Base-by-base conservation (phyloP, 2,113 vertebrate species). In the Anas platyrhynchos region DNA sequence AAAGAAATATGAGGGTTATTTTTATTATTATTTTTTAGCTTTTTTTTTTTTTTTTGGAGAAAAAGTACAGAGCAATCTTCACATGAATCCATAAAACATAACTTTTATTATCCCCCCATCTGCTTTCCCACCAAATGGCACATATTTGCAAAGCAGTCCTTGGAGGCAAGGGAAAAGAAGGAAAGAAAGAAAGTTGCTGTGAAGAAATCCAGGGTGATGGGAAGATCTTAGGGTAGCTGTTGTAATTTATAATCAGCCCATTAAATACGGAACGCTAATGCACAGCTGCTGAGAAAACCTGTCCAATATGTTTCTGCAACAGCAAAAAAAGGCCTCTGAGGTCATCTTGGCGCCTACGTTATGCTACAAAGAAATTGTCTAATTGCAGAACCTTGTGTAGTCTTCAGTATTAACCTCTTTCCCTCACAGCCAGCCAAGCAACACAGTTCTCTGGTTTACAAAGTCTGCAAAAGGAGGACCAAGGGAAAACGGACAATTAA, bases 251-350 rank as follows among this genome's bases (percentile, higher is more conserved):
- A 77, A 97, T 95, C 96, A 93, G 63, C 62, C 79, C 74, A 71
- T 96, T 94, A 95, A 93, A 89, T 92, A 96, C 0, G 3, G 68
- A 96, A 58, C 89, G 50, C 83, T 95, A 88, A 91, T 92, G 90
- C 89, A 96, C 90, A 94, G 91, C 95, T 97, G 96, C 84, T 94
- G 58, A 96, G 87, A 83, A 96, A 94, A 68, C 83, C 89, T 92
- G 79, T 94, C 80, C 93, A 96, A 91, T 75, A 61, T 93, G 71
- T 89, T 96, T 73, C 34, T 95, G 36, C 91, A 81, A 54, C 21
- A 73, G 89, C 77, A 52, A 56, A 95, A 96, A 96, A 96, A 82
- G 85, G 61, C 63, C 89, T 91, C 59, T 73, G 94, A 94, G 94
- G 94, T 97, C 93, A 92, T 95, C 89, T 83, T 86, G 92, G 86